These are phyloP conservation scores for Vulpes vulpes DNA, from an alignment of 2,113 vertebrate genomes.

Conservation along the genomic window DNA sequence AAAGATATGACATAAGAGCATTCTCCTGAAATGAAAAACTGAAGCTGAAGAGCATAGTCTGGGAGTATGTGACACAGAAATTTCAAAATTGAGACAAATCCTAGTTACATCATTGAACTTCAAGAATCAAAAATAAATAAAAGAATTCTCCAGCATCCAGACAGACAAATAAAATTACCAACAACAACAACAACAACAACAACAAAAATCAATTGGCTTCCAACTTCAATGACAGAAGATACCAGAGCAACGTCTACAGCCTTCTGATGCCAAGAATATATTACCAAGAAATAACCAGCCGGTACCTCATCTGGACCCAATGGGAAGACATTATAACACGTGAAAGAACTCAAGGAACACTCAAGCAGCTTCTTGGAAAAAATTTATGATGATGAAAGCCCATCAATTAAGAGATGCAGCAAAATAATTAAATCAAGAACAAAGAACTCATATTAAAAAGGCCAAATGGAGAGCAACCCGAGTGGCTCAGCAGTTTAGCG, in stretches of 20 bases:
- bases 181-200: too few species aligned
- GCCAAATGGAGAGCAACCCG: too few species aligned
- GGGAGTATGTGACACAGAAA: neutral
- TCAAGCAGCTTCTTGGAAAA: neutral
- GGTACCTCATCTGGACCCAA: neutral
- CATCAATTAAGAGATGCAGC: neutral
- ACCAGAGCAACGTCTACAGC: neutral
- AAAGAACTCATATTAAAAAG: constrained; percentile 8
- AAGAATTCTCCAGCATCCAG: neutral
- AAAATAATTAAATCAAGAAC: constrained; percentile 47
- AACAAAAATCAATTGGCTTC: neutral
- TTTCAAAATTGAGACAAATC: neutral
- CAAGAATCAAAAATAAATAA: neutral
- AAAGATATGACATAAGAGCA: neutral
- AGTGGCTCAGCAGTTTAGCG: too few species aligned
- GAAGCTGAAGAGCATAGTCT: neutral
- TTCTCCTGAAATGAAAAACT: neutral
- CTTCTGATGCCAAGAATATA: neutral
- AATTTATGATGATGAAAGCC: neutral
- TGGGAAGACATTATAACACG: neutral
- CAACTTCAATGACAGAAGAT: neutral
- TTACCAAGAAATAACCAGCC: neutral
- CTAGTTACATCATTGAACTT: neutral
- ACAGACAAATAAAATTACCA: neutral
- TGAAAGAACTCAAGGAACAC: neutral